phyloP scores from a whole-genome alignment of 2,797 vertebrate genomes.

The Hybognathus amarus region DNA sequence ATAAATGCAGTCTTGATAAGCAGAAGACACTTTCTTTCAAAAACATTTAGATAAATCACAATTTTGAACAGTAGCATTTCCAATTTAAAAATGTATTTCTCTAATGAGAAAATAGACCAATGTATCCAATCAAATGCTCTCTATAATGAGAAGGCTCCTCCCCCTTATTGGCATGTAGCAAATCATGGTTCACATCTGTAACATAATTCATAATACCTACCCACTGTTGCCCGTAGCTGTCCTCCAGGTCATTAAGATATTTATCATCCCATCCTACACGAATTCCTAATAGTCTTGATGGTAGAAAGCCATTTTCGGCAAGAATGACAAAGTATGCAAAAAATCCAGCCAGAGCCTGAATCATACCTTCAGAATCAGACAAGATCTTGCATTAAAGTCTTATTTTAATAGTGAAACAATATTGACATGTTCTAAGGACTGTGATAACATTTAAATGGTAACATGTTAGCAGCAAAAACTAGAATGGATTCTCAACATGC shows the following conservation, averaged over 20 bases:
- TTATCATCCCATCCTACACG: conserved; percentile 84
- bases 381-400: not conserved
- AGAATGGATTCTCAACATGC: not conserved
- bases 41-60: too few relatives aligned
- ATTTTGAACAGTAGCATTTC: too few relatives aligned
- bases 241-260: conserved; percentile 82
- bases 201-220: conserved; percentile 69
- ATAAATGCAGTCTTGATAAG: too few relatives aligned
- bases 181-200: not conserved
- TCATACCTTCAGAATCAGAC: conserved; percentile 78
- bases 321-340: conserved; percentile 89
- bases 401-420: not conserved
- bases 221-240: conserved; percentile 90
- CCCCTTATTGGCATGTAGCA: not conserved
- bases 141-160: not conserved
- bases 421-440: not conserved
- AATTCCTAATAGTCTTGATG: conserved; percentile 78
- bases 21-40: too few relatives aligned
- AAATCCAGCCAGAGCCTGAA: conserved; percentile 88
- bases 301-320: conserved; percentile 87
- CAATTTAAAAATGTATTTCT: too few relatives aligned
- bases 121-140: not conserved
- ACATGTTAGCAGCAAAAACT: not conserved
- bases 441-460: not conserved
- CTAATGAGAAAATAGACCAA: too few relatives aligned